Evolutionary conservation across 2,797 vertebrate species (phyloP), one percentile per base, ranked within the genome.

Genomic region (Alectoris magna): DNA sequence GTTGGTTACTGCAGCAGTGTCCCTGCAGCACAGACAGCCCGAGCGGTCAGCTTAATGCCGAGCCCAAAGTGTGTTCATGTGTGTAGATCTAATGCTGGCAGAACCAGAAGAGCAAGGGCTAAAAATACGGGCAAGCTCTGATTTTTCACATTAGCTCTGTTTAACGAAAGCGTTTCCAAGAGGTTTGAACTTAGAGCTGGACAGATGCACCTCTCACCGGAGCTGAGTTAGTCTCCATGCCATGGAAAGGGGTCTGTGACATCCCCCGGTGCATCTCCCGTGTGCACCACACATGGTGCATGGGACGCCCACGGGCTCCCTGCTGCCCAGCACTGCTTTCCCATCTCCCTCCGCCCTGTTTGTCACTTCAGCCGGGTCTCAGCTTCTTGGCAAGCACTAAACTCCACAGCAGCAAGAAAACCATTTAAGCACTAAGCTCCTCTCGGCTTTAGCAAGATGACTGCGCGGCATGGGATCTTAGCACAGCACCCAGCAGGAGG

Each of bases 351-450:
- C 62, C 66, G 91, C 90, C 90, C 87, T 95, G 93, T 95, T 97
- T 98, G 94, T 97, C 93, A 94, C 91, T 96, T 94, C 14, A 5
- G 95, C 82, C 87, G 84, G 94, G 83, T 91, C 95, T 96, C 84
- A 1, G 79, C 74, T 84, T 95, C 95, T 91, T 97, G 97, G 97
- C 97, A 97, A 94, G 94, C 94, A 95, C 96, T 97, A 97, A 93
- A 98, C 97, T 97, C 96, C 2, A 2, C 21, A 31, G 94, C 46
- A 19, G 96, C 96, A 86, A 95, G 96, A 97, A 98, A 98, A 97
- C 97, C 98, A 97, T 97, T 98, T 98, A 97, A 97, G 96, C 88
- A 83, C 95, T 98, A 98, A 98, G 97, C 98, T 95, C 72, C 95
- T 66, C 89, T 93, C 0, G 15, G 97, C 97, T 97, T 97, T 95